Evolutionary conservation across 1,140 invertebrate species (phyloP), one percentile per base, ranked within the genome.

Genomic region (Panonychus citri): DNA sequence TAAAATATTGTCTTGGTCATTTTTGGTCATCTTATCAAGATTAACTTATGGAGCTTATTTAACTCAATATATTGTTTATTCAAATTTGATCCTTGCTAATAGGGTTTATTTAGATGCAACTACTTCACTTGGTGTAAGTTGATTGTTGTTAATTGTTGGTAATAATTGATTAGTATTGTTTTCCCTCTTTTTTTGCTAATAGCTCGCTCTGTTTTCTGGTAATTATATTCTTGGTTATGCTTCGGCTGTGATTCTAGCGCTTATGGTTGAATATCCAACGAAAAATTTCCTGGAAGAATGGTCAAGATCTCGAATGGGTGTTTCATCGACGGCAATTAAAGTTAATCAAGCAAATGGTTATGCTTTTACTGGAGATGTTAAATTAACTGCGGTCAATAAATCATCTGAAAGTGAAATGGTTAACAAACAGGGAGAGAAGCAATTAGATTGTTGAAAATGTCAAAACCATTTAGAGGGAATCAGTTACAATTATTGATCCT

Each of bases 11-110:
- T 86, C 83, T 1, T 83, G 83, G 67, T 75, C 77, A 40, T 76
- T 81, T 0, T 75, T 86, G 40, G 76, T 87, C 61, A 86, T 87
- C 0, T 71, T 91, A 15, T 84, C 82, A 60, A 74, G 85, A 51
- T 75, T 93, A 37, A 88, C 86, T 1, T 93, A 89, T 69, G 83
- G 83, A 66, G 81, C 85, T 13, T 94, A 91, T 68, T 75, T 93
- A 26, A 76, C 90, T 15, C 87, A 93, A 71, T 83, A 85, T 43
- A 81, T 79, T n/a, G 77, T 78, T 4, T 46, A n/a, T n/a, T 21
- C n/a, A 10, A n/a, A 19, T 19, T 46, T 46, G 15, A 19, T n/a
- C n/a, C n/a, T 46, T 4, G n/a, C 43, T n/a, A 46, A 46, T 46
- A n/a, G 43, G 19, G 8, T 24, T 21, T 46, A 46, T 7, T 46